A percentile compares a stretch with the other conserved stretches of the same genome.
These are phyloP conservation scores for Sardina pilchardus DNA, from an alignment of 2,113 vertebrate genomes.

Conservation along the genomic window DNA sequence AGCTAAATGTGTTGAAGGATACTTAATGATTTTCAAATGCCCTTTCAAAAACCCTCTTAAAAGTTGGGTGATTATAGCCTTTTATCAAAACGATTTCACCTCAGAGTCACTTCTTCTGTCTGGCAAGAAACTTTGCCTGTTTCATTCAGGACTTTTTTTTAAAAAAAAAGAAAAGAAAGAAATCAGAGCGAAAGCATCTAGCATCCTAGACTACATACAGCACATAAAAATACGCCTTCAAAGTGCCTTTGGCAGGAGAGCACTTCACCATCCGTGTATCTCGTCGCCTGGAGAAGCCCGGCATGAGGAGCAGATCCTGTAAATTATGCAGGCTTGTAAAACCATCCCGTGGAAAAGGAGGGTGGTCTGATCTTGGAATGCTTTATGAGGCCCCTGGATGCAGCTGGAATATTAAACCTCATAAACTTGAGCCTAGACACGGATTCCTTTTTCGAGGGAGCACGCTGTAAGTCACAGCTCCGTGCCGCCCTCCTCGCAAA, in stretches of 20 bases:
- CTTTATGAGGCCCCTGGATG: neutral
- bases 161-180: too few species aligned
- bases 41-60: neutral
- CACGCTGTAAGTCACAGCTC: neutral
- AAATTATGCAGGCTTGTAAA: constrained; percentile 10
- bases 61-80: neutral
- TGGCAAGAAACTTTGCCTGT: too few species aligned
- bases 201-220: neutral
- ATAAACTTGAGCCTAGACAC: neutral
- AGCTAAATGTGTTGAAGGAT: neutral
- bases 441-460: neutral
- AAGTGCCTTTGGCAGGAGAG: neutral
- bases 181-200: too few species aligned
- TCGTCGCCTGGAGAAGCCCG: neutral
- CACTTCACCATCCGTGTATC: neutral
- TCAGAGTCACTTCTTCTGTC: too few species aligned
- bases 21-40: neutral
- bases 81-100: too few species aligned
- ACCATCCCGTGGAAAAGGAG: neutral
- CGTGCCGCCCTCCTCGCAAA: neutral
- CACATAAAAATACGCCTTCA: neutral
- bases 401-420: neutral
- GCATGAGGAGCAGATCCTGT: neutral
- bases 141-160: too few species aligned
- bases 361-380: neutral